Base-by-base conservation (phyloP, 2,888 invertebrate species). In the Girardia tigrina region DNA sequence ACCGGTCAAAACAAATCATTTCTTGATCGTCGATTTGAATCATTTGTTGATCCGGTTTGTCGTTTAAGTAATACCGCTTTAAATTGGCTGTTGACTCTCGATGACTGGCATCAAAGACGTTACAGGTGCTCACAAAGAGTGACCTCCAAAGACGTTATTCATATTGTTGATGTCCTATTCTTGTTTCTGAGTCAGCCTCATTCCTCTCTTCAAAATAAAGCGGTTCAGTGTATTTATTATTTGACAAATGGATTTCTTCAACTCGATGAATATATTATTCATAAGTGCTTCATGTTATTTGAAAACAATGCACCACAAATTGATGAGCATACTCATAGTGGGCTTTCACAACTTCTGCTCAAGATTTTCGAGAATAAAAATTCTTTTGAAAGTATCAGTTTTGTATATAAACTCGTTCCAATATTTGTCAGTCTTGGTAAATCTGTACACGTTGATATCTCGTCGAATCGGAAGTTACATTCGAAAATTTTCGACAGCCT, bases 351-450 rank as follows among this genome's bases (percentile, higher is more conserved):
- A n/a, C n/a, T 56, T 8, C n/a, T 56, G 4, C 23, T 56, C 20
- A 56, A 56, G 23, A 56, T 56, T 12, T 56, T 56, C n/a, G 56
- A 56, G 23, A 56, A 56, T 56, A 56, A 56, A 56, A 56, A 56
- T 16, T 56, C 56, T 20, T 56, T 56, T 56, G 56, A 56, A 56
- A 56, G 56, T n/a, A 56, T 56, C n/a, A 56, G 56, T 56, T 56
- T 56, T 16, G 56, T 56, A 20, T 56, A 56, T 16, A 56, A 56
- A 56, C 56, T 56, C 2, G 56, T 56, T 12, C 56, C 56, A n/a
- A 56, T 56, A 12, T 56, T 56, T 23, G 56, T 56, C 4, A 56
- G 56, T n/a, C 56, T 56, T 4, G 56, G 56, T 12, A 56, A 56
- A n/a, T 56, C 56, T 4, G 23, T 23, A 12, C 23, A 56, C 23